phyloP scores from a whole-genome alignment of 2,113 vertebrate genomes.

The Pimephales promelas region DNA sequence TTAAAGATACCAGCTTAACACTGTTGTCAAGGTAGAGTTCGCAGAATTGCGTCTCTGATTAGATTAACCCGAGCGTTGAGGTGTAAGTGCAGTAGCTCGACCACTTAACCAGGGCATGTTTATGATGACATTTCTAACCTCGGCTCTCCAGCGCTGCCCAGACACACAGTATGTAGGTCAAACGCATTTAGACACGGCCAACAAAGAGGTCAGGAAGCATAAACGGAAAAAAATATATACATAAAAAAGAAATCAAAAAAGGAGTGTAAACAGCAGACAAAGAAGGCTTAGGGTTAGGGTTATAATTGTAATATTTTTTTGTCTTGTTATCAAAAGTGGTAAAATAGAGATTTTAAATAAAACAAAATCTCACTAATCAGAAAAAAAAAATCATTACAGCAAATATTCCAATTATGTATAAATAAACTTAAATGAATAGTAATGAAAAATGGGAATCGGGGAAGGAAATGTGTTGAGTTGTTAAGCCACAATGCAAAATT shows the following conservation, averaged over 20 bases:
- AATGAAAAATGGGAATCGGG: background rate
- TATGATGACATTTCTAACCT: constrained; percentile 28
- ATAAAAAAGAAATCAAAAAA: background rate
- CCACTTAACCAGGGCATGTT: background rate
- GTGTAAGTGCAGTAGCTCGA: background rate
- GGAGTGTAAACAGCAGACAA: background rate
- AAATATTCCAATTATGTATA: background rate
- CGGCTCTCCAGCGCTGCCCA: constrained; percentile 13
- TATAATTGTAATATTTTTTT: background rate
- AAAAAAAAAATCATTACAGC: background rate
- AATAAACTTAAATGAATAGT: too few species aligned
- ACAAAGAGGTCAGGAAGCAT: constrained; percentile 16
- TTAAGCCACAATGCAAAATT: background rate
- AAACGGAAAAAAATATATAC: background rate
- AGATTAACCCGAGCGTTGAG: constrained; percentile 16
- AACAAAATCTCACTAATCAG: background rate
- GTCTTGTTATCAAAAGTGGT: background rate
- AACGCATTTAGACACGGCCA: background rate
- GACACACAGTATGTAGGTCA: constrained; percentile 55
- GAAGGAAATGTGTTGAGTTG: background rate
- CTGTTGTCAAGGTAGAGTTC: constrained; percentile 64
- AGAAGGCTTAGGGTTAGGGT: background rate
- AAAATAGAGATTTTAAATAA: background rate
- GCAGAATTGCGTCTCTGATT: constrained; percentile 46
- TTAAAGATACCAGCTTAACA: constrained; percentile 56